Evolutionary conservation across 2,797 vertebrate genomes (phyloP).

Genomic region (Crypturellus tataupa): DNA sequence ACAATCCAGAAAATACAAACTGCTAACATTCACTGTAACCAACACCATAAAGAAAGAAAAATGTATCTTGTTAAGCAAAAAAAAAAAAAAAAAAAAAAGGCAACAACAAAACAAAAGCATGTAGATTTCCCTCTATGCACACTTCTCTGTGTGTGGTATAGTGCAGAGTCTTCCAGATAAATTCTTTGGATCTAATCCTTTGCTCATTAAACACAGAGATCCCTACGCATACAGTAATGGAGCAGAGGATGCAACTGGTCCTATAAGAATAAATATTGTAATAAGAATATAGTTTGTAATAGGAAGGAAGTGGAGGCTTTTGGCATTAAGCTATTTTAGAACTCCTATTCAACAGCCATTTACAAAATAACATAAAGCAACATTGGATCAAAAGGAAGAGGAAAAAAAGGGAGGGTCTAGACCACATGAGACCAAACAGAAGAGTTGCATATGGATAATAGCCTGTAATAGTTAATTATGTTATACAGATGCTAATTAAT

Average conservation of each 20-base stretch:
- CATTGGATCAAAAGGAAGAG: background rate
- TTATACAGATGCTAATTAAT: background rate
- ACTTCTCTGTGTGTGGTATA: conserved; percentile 46
- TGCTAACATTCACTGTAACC: background rate
- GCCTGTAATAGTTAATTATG: background rate
- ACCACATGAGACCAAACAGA: background rate
- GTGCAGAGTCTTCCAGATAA: conserved; percentile 38
- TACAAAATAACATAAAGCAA: background rate
- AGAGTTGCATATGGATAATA: background rate
- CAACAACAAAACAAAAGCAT: background rate
- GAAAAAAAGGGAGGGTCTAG: background rate
- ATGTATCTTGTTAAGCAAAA: background rate
- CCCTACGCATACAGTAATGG: background rate
- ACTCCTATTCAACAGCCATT: background rate
- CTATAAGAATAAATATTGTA: conserved; percentile 42
- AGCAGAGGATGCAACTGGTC: conserved; percentile 18
- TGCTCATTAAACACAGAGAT: conserved; percentile 20
- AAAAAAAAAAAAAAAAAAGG: background rate
- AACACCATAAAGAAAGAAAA: background rate
- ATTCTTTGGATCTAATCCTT: conserved; percentile 55
- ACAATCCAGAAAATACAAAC: background rate
- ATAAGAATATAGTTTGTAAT: conserved; percentile 41
- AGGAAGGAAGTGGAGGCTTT: conserved; percentile 14
- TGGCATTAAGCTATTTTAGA: background rate
- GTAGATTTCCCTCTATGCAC: background rate